Conservation (phyloP, 2,113 vertebrate genomes). For the Furnarius figulus region DNA sequence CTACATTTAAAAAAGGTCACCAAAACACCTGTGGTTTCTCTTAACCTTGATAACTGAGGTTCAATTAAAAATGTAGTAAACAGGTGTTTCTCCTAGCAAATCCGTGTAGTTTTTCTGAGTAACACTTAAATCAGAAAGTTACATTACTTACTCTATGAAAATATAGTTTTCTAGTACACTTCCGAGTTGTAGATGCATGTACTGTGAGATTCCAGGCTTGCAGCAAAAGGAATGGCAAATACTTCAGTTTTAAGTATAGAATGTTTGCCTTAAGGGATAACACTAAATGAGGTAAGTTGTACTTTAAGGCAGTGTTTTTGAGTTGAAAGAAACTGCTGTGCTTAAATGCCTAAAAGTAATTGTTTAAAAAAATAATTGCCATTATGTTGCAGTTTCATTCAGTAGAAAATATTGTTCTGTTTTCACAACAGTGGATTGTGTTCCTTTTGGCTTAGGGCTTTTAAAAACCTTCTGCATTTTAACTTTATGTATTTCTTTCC, state of each 20-base stretch:
- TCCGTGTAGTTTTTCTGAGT: conserved; percentile 34
- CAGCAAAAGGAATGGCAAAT: neutral
- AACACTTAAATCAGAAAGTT: conserved; percentile 7
- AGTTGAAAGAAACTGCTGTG: conserved; percentile 26
- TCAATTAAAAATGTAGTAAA: conserved; percentile 32
- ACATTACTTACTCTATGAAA: neutral
- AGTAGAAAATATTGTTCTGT: neutral
- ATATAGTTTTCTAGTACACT: conserved; percentile 21
- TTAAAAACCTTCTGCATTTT: conserved; percentile 14
- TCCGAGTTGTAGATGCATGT: conserved; percentile 38
- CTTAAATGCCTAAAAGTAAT: conserved; percentile 37
- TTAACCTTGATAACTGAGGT: conserved; percentile 30
- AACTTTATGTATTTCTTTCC: conserved; percentile 56
- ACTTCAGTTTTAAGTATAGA: neutral
- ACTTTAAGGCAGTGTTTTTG: conserved; percentile 5
- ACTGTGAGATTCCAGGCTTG: conserved; percentile 29
- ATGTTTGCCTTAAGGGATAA: conserved; percentile 15
- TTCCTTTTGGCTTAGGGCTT: conserved; percentile 42
- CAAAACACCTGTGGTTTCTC: neutral
- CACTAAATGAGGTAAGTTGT: neutral
- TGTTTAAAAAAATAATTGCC: conserved; percentile 29
- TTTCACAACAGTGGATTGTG: conserved; percentile 22
- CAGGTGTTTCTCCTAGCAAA: conserved; percentile 39
- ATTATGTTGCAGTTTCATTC: conserved; percentile 44
- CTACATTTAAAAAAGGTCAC: neutral